Base-by-base conservation (phyloP, 2,113 vertebrate genomes). In the Bufo gargarizans region DNA sequence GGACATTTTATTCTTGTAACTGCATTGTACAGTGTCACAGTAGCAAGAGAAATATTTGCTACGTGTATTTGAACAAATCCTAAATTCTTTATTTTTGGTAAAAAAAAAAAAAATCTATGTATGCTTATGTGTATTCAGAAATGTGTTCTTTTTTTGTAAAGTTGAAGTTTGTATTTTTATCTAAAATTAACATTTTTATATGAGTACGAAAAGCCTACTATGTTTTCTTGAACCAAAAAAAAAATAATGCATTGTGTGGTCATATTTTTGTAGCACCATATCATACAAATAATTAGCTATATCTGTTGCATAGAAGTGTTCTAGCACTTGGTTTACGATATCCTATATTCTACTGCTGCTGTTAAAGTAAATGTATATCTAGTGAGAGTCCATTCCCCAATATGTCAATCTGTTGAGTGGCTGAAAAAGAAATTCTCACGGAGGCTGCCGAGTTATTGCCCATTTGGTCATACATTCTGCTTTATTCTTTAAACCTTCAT, bases 21-120 rank as follows among this genome's bases (percentile, higher is more conserved):
- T 93, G 92, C 92, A 93, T 93, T 93, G 93, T 94, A 94, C 93
- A 93, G 93, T 93, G 95, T 93, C 92, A 92, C 91, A 88, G 92
- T 92, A 90, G 93, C 93, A 90, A 88, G 90, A 92, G 91, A 92
- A 89, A 88, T 91, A 95, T 93, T 93, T 94, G 95, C 95, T 94
- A 93, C 94, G 94, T 94, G 94, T 92, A 91, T 95, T 93, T 93
- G 93, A 93, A 93, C 92, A 95, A 91, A 95, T 93, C 91, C 92
- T 93, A 96, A 95, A 97, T 96, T 95, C 96, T 98, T 97, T 98
- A 97, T 97, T 97, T 97, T 97, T 96, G 96, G 97, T 97, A 97
- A 96, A 89, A 89, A 87, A 86, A 86, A 84, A 69, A 72, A 85
- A 86, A 65, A 86, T 65, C 94, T 96, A 94, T 96, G 97, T 96